These are phyloP conservation scores for Oncorhynchus nerka DNA, from an alignment of 2,113 vertebrate genomes.

Conservation along the genomic window DNA sequence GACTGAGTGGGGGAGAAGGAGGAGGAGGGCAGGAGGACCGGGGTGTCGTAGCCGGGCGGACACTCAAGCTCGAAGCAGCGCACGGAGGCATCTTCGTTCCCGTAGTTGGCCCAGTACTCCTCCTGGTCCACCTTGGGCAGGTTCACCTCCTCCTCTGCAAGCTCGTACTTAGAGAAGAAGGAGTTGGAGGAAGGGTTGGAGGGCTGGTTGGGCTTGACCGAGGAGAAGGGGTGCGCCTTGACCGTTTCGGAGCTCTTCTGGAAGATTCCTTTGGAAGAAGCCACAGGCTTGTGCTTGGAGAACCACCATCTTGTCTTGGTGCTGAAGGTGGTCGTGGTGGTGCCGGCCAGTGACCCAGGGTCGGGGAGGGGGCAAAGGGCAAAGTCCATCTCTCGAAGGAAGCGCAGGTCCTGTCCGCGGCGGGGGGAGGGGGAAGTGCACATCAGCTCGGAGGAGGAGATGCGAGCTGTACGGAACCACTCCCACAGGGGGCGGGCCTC, in stretches of 20 bases:
- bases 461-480: constrained; percentile 87
- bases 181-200: constrained; percentile 44
- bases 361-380: constrained; percentile 80
- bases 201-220: constrained; percentile 54
- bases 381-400: constrained; percentile 84
- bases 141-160: constrained; percentile 68
- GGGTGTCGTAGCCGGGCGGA: constrained; percentile 60
- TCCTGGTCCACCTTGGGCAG: constrained; percentile 81
- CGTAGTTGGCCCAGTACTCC: constrained; percentile 82
- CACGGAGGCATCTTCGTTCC: constrained; percentile 79
- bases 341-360: constrained; percentile 75
- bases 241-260: constrained; percentile 71
- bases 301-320: constrained; percentile 83
- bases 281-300: constrained; percentile 81
- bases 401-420: constrained; percentile 85
- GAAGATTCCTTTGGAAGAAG: constrained; percentile 76
- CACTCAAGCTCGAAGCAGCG: constrained; percentile 76
- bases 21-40: constrained; percentile 50
- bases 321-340: constrained; percentile 79
- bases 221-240: constrained; percentile 73
- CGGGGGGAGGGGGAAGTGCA: constrained; percentile 81
- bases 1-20: constrained; percentile 41
- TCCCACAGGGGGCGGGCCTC: constrained; percentile 89
- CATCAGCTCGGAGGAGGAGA: constrained; percentile 87
- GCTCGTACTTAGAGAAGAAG: constrained; percentile 68